Conservation (phyloP, 2,888 invertebrate species). For the Eulithis testata region DNA sequence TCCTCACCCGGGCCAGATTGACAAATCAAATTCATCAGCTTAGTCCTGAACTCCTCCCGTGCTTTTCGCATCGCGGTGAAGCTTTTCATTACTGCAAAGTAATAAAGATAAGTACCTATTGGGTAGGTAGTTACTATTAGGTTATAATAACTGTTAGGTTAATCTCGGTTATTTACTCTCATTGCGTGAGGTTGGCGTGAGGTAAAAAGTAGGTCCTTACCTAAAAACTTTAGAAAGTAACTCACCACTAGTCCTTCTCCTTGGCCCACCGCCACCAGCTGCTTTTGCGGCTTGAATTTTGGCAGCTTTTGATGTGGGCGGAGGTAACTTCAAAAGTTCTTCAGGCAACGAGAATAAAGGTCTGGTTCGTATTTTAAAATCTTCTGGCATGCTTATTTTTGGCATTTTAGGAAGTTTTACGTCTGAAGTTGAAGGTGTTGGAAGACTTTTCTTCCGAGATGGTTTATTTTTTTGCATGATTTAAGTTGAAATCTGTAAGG, state of each 20-base stretch:
- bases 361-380: constrained; percentile 82
- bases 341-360: constrained; percentile 87
- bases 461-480: constrained; percentile 57
- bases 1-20: constrained; percentile 78
- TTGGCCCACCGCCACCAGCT: constrained; percentile 44
- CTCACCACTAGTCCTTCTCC: constrained; percentile 69
- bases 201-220: too few species aligned
- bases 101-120: too few species aligned
- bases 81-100: constrained; percentile 82
- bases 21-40: constrained; percentile 90
- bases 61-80: constrained; percentile 89
- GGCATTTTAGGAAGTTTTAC: constrained; percentile 83
- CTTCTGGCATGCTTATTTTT: constrained; percentile 81
- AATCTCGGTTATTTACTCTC: neutral
- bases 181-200: too few species aligned
- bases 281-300: constrained; percentile 61
- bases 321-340: constrained; percentile 81
- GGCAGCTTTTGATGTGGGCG: constrained; percentile 65
- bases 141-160: neutral
- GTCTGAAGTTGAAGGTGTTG: constrained; percentile 72
- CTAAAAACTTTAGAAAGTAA: neutral
- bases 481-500: neutral
- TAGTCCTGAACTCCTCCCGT: constrained; percentile 92
- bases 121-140: constrained; percentile 4
- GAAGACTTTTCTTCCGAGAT: constrained; percentile 73